Percentiles rank a stretch among this genome's conserved stretches.
These are phyloP conservation scores for Boulengeromyrus knoepffleri DNA, from an alignment of 2,113 vertebrate genomes.

Conservation along the genomic window DNA sequence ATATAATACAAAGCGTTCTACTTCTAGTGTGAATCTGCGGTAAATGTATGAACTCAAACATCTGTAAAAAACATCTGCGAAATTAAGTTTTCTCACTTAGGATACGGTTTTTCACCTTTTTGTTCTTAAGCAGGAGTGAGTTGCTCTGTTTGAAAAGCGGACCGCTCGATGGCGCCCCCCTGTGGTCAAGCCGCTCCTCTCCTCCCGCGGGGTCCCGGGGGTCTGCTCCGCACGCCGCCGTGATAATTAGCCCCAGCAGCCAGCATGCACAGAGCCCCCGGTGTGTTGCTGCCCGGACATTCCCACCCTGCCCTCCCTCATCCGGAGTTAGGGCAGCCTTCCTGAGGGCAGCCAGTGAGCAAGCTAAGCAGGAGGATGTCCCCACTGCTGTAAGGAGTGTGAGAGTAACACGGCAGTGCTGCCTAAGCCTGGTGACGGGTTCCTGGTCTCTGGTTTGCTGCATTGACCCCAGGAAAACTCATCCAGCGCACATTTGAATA, in stretches of 20 bases:
- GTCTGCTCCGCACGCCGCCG: constrained; percentile 12
- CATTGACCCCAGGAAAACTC: background rate
- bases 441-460: background rate
- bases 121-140: background rate
- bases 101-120: background rate
- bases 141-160: background rate
- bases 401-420: background rate
- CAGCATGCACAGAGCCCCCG: constrained; percentile 26
- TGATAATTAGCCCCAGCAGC: constrained; percentile 25
- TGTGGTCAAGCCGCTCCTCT: background rate
- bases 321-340: background rate
- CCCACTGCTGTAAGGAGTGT: background rate
- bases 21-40: background rate
- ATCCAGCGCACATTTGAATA: background rate
- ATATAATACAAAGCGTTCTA: constrained; percentile 8
- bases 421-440: background rate
- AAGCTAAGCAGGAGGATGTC: background rate
- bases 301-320: background rate
- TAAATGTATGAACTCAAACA: background rate
- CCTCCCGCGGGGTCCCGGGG: constrained; percentile 18
- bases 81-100: background rate
- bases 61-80: background rate
- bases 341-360: background rate
- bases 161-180: background rate
- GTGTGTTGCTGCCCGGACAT: constrained; percentile 23